Percentiles rank a stretch among this genome's conserved stretches.
Conservation (phyloP, 2,888 invertebrate species). For the Heterodera filipjevi region DNA sequence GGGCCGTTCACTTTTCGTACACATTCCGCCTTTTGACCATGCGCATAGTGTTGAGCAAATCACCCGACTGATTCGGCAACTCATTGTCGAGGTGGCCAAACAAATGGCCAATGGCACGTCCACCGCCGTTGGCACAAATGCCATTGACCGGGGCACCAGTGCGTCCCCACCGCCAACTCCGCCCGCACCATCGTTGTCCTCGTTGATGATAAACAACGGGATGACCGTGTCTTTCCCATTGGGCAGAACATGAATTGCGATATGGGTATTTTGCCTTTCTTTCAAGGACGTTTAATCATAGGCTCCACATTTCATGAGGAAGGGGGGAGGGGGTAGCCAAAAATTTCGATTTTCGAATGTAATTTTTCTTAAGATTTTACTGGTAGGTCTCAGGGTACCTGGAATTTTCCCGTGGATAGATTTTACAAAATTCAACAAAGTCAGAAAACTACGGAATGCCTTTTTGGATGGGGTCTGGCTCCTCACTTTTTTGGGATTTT, state of each 20-base stretch:
- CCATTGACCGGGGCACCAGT: not conserved
- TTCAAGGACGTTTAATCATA: no score
- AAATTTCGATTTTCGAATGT: no score
- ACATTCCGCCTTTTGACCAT: conserved; percentile 37
- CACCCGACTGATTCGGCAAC: conserved; percentile 16
- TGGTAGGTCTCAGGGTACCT: not conserved
- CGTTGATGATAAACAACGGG: not conserved
- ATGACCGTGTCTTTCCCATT: not conserved
- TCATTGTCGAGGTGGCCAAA: conserved; percentile 27
- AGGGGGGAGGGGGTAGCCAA: no score
- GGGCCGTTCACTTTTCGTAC: conserved; percentile 39
- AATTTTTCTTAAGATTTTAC: no score
- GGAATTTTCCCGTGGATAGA: no score
- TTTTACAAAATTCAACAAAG: no score
- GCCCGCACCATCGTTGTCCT: not conserved
- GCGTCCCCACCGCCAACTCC: not conserved
- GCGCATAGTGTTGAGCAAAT: conserved; percentile 14
- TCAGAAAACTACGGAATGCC: no score
- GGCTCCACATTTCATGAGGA: no score
- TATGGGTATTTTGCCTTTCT: not conserved
- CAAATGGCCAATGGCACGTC: not conserved
- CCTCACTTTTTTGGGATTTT: no score
- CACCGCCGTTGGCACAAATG: not conserved
- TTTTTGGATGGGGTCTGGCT: no score
- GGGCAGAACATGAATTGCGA: not conserved